Evolutionary conservation across 2,797 vertebrate genomes (phyloP).

Genomic region (Acrossocheilus fasciatus): DNA sequence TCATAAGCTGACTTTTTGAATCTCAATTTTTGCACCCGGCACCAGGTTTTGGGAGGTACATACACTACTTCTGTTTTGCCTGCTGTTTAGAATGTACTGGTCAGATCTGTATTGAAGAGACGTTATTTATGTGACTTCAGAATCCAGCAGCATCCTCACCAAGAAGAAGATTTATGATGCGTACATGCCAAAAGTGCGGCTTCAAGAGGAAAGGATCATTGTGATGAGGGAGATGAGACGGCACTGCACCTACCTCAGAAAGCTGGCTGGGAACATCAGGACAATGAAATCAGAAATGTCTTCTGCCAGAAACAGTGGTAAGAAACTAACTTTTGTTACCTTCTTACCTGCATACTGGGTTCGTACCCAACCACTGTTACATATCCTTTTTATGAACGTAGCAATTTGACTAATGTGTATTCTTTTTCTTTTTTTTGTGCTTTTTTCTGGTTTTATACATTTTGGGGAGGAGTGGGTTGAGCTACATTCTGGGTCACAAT

Average conservation of each 20-base stretch:
- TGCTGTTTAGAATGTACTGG: not conserved
- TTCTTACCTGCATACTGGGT: not conserved
- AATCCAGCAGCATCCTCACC: not conserved
- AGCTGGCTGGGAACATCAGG: not conserved
- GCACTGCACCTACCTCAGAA: not conserved
- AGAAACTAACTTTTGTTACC: not conserved
- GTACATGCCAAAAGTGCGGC: not conserved
- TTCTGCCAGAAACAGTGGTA: not conserved
- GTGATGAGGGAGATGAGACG: not conserved
- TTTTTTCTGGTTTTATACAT: too few relatives aligned
- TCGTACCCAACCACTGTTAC: too few relatives aligned
- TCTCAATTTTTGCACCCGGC: not conserved
- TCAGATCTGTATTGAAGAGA: not conserved
- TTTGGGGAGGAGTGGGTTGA: too few relatives aligned
- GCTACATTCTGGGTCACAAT: too few relatives aligned
- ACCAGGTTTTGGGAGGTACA: not conserved
- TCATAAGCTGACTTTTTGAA: too few relatives aligned
- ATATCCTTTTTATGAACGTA: too few relatives aligned
- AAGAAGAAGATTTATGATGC: slow-evolving; percentile 7
- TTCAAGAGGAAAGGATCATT: not conserved
- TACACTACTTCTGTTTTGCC: not conserved
- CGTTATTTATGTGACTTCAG: slow-evolving; percentile 4
- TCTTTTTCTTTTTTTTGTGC: too few relatives aligned
- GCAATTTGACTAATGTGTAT: too few relatives aligned
- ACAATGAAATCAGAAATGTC: slow-evolving; percentile 6